Base-by-base conservation (phyloP, 2,888 invertebrate species). In the Ganaspis brasiliensis region DNA sequence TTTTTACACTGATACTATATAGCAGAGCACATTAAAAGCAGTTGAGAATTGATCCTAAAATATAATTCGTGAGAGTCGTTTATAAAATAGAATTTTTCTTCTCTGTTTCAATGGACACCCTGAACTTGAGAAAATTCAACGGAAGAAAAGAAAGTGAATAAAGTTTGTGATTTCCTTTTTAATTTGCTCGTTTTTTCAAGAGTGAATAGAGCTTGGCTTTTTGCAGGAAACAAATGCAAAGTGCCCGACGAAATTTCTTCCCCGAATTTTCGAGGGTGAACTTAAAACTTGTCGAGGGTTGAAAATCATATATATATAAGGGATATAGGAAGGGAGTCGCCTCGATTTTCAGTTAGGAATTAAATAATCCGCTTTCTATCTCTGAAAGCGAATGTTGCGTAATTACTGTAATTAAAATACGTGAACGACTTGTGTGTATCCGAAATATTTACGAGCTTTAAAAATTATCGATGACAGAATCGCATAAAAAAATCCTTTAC, bases 281-380 rank as follows among this genome's bases (percentile, higher is more conserved):
- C 37, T 21, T 24, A 45, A n/a, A 63, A 63, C 63, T 67, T 24
- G 45, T 24, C 24, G 67, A 67, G 67, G 67, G 67, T 67, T 67
- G 45, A 26, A 45, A 21, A 67, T 24, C 21, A 35, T 35, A 45
- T 10, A 45, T 10, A 45, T 14, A 14, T 14, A 49, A 67, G 35
- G 35, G 35, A 63, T 8, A 35, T n/a, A n/a, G n/a, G 19, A 21
- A 63, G 37, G 37, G 67, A 21, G 67, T 67, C 21, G n/a, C 45
- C 45, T 45, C 67, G 67, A 67, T 40, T 67, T 67, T 67, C 40
- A 45, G 45, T 67, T 67, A 26, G 40, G 67, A 24, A 67, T 21
- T 67, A 21, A 19, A 67, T 45, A 63, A 67, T 67, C 24, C 67
- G 21, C 40, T 4, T 19, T 52, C 21, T 24, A 24, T 67, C 14